phyloP scores from a whole-genome alignment of 2,113 vertebrate species.

The Bubo blakistoni region DNA sequence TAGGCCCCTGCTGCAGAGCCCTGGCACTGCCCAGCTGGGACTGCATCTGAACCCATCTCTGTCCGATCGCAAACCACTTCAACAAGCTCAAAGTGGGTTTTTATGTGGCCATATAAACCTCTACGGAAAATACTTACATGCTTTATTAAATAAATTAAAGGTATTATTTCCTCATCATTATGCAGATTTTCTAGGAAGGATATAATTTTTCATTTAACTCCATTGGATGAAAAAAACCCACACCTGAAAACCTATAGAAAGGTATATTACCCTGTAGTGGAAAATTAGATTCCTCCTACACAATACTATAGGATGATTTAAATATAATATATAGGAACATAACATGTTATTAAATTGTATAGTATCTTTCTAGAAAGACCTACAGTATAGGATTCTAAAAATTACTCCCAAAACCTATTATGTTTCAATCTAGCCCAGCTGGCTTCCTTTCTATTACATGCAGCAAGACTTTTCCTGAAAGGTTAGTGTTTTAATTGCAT shows the following conservation, averaged over 20 bases:
- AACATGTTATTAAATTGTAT: conserved; percentile 34
- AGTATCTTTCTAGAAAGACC: conserved; percentile 46
- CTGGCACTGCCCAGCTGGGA: background rate
- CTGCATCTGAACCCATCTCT: background rate
- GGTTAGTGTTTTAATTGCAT: background rate
- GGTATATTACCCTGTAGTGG: background rate
- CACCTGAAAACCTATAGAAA: conserved; percentile 16
- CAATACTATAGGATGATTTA: conserved; percentile 31
- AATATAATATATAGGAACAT: conserved; percentile 7
- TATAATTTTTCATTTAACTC: conserved; percentile 47
- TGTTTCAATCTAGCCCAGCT: conserved; percentile 1
- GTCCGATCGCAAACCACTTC: background rate
- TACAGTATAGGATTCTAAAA: conserved; percentile 32
- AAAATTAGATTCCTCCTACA: conserved; percentile 55
- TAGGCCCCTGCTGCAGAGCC: background rate
- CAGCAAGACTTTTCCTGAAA: conserved; percentile 12
- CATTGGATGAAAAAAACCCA: background rate
- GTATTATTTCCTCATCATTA: conserved; percentile 39
- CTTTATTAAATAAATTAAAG: conserved; percentile 18
- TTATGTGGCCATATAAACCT: background rate
- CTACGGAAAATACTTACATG: background rate
- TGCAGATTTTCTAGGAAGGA: conserved; percentile 11
- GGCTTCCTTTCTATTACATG: conserved; percentile 9
- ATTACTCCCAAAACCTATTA: conserved; percentile 14
- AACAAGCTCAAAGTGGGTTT: background rate